phyloP scores from a whole-genome alignment of 1,140 invertebrate genomes.

The Phymastichus coffea region DNA sequence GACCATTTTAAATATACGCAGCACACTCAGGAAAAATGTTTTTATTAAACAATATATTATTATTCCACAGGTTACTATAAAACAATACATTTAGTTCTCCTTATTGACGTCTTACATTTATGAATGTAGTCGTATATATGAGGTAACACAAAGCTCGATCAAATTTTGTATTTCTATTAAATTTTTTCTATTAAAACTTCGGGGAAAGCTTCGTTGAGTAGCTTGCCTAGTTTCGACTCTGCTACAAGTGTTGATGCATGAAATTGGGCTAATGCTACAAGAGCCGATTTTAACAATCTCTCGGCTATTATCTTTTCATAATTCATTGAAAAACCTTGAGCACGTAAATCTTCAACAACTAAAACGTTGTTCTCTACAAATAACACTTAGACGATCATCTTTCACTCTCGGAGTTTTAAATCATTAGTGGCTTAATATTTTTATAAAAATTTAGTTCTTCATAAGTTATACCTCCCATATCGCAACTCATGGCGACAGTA shows the following conservation, averaged over 20 bases:
- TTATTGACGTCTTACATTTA: not conserved
- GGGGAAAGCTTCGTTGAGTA: not conserved
- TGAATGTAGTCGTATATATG: not conserved
- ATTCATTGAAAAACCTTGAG: conserved; percentile 39
- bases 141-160: not conserved
- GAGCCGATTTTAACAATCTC: conserved; percentile 35
- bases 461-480: no score
- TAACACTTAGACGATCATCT: conserved; percentile 48
- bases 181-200: not conserved
- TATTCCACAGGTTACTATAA: conserved; percentile 6
- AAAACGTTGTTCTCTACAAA: conserved; percentile 48
- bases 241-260: not conserved
- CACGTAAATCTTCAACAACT: conserved; percentile 54
- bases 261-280: not conserved
- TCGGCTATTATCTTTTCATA: conserved; percentile 28
- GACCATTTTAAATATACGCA: not conserved
- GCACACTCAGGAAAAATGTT: conserved; percentile 3
- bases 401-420: not conserved
- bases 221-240: not conserved
- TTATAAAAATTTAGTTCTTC: conserved; percentile 10
- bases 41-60: conserved; percentile 6
- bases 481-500: no score
- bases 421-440: not conserved
- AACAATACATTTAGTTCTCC: not conserved
- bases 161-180: conserved; percentile 3